Evolutionary conservation across 2,797 vertebrate species (phyloP).

Genomic region (Rhincodon typus): DNA sequence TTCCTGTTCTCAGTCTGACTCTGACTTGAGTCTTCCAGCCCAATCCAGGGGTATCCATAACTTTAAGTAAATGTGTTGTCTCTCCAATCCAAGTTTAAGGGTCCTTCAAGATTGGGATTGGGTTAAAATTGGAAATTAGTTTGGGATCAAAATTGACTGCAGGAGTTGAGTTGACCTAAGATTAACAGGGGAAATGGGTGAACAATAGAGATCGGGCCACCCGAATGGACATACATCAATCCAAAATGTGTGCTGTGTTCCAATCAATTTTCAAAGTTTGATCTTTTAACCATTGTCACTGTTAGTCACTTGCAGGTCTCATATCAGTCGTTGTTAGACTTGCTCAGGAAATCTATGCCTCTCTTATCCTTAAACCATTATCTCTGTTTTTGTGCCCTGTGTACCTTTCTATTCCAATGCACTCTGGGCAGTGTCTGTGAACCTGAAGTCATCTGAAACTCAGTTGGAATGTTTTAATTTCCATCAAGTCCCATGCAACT

Average conservation of each 20-base stretch:
- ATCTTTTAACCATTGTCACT: neutral
- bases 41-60: neutral
- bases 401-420: too few species aligned
- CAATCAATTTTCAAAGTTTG: neutral
- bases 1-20: neutral
- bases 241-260: neutral
- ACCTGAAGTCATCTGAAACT: too few species aligned
- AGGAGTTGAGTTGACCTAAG: neutral
- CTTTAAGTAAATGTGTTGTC: neutral
- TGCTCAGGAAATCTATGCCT: neutral
- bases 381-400: too few species aligned
- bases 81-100: neutral
- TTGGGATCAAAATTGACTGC: neutral
- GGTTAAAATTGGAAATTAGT: neutral
- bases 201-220: neutral
- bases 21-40: neutral
- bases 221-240: neutral
- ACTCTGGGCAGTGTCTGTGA: too few species aligned
- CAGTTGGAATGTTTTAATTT: too few species aligned
- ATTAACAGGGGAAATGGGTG: neutral
- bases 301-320: neutral
- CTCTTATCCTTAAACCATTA: too few species aligned
- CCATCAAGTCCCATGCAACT: too few species aligned
- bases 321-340: neutral
- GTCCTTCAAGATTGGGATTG: neutral